A percentile compares a stretch with the other conserved stretches of the same genome.
Conservation (phyloP, 1,140 invertebrate species). For the Eufriesea mexicana region DNA sequence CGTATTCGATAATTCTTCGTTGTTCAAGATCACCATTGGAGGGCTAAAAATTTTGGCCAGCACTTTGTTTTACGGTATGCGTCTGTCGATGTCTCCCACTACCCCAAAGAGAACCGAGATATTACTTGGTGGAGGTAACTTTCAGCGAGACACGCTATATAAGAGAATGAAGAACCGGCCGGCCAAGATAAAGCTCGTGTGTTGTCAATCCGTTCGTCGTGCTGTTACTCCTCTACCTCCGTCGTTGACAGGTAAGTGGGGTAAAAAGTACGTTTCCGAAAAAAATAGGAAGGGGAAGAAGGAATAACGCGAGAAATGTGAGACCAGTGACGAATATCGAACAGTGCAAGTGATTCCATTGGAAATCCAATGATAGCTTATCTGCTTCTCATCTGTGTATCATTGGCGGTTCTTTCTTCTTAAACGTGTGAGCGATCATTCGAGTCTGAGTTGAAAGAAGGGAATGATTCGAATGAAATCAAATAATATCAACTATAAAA, state of each 20-base stretch:
- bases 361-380: not conserved
- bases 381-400: not conserved
- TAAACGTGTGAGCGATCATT: not conserved
- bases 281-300: no score
- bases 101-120: conserved; percentile 42
- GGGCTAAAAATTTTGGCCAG: not conserved
- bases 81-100: conserved; percentile 43
- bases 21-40: not conserved
- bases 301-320: not conserved
- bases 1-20: not conserved
- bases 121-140: conserved; percentile 78
- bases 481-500: not conserved
- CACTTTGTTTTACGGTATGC: not conserved
- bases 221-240: conserved; percentile 69
- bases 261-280: conserved; percentile 1
- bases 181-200: conserved; percentile 80
- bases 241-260: conserved; percentile 73
- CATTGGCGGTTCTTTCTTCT: not conserved
- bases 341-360: conserved; percentile 33
- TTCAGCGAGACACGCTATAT: conserved; percentile 80
- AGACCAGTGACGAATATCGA: conserved; percentile 21
- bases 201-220: conserved; percentile 74
- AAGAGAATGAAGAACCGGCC: conserved; percentile 78
- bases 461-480: not conserved
- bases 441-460: not conserved